phyloP scores from a whole-genome alignment of 2,797 vertebrate species.

The Podargus strigoides region DNA sequence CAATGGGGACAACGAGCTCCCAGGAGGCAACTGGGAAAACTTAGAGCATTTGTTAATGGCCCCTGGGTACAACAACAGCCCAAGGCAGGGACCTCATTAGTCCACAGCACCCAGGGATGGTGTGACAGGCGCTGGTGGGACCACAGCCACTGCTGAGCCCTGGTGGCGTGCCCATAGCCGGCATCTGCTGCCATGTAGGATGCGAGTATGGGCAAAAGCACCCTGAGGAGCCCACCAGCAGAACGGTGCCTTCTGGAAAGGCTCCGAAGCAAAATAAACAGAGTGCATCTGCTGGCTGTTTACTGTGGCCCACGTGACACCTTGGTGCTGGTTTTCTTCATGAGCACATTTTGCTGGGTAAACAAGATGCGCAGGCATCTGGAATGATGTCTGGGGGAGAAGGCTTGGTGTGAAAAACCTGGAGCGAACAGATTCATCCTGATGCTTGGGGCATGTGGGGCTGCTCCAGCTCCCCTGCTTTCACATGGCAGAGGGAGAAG shows the following conservation, averaged over 20 bases:
- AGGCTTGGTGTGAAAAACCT: conserved; percentile 46
- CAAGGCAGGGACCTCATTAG: not conserved
- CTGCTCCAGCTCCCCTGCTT: not conserved
- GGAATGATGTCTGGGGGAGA: conserved; percentile 34
- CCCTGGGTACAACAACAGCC: not conserved
- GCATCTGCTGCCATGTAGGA: not conserved
- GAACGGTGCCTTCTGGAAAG: conserved; percentile 74
- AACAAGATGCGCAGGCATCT: conserved; percentile 66
- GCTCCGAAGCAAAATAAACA: conserved; percentile 74
- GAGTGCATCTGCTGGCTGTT: conserved; percentile 76
- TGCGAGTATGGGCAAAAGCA: not conserved
- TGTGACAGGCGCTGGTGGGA: not conserved
- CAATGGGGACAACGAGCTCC: fast-evolving
- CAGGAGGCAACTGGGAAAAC: not conserved
- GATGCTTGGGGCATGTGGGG: not conserved
- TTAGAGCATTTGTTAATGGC: fast-evolving
- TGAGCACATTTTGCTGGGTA: conserved; percentile 70
- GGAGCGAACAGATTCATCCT: not conserved
- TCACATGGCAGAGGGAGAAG: fast-evolving
- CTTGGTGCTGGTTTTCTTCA: conserved; percentile 15
- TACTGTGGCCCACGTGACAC: conserved; percentile 68
- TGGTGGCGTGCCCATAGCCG: not conserved
- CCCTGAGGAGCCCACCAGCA: conserved; percentile 34
- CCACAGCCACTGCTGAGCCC: not conserved
- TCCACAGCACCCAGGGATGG: not conserved